These are phyloP conservation scores for Microtus obscurus DNA, from an alignment of 2,797 vertebrate genomes.

Conservation along the genomic window DNA sequence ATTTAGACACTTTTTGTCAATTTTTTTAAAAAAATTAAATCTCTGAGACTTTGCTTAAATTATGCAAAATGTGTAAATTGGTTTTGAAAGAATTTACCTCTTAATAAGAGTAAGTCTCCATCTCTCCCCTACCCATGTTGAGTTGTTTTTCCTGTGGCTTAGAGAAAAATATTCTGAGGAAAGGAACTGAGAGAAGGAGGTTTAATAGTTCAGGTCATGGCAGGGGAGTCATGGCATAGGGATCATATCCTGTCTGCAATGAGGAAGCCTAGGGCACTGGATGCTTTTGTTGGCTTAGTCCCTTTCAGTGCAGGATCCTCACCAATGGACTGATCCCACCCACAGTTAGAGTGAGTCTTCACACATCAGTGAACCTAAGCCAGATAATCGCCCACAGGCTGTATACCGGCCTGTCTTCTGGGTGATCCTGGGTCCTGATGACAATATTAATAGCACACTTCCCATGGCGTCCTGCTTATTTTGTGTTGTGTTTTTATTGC, in stretches of 20 bases:
- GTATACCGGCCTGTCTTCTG: neutral
- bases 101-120: neutral
- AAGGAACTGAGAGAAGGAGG: neutral
- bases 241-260: neutral
- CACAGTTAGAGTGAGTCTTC: neutral
- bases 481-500: constrained; percentile 54
- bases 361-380: neutral
- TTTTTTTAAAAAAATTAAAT: constrained; percentile 46
- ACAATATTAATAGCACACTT: neutral
- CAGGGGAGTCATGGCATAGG: neutral
- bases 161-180: neutral
- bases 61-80: constrained; percentile 20
- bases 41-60: constrained; percentile 36
- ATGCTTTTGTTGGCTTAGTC: too few relatives aligned
- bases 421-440: too few relatives aligned
- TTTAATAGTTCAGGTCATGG: neutral
- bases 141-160: neutral
- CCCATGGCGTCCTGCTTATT: neutral
- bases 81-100: constrained; percentile 39
- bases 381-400: neutral
- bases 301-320: neutral
- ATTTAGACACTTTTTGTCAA: neutral
- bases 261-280: neutral
- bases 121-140: neutral
- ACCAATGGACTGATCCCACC: neutral